Evolutionary conservation across 2,797 vertebrate species (phyloP), one percentile per base, ranked within the genome.

Genomic region (Cichlasoma orientale): DNA sequence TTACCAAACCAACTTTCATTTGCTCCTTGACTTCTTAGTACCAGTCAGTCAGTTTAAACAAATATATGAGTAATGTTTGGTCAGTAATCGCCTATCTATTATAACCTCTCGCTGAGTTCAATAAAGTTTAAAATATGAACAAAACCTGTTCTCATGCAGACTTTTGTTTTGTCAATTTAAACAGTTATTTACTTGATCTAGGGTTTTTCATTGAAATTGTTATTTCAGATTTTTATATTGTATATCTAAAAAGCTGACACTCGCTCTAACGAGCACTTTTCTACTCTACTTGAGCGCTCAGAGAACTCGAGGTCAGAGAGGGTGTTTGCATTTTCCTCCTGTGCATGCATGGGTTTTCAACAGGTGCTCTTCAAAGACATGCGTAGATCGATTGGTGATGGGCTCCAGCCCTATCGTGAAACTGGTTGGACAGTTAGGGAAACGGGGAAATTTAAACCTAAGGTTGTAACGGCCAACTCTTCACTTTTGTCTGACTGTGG

Each of bases 1-100:
- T 79, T 75, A 63, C 44, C 19, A 82, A 77, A 36, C 41, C 38
- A 47, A 36, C 25, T 56, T 77, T 38, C 70, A 61, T 79, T 52
- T 57, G 14, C 36, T 74, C 31, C 27, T 38, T 63, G 11, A 74
- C 33, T 57, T 38, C 11, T 69, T 33, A 47, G 21, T 25, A 56
- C 56, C 76, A 55, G 6, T 63, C 27, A 29, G n/a, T n/a, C 1
- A 19, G 14, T 56, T 58, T 5, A 23, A 7, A 50, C 29, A 21
- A 31, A 56, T 29, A 16, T 2, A 29, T 50, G n/a, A n/a, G n/a
- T 50, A 13, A n/a, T 21, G 47, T 66, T 57, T 11, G 33, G 10
- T 25, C 3, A 53, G 18, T 57, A 29, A 23, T 7, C 1, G 44
- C n/a, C 2, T n/a, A 7, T 53, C 4, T 50, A 33, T 74, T 55